phyloP scores from a whole-genome alignment of 2,113 vertebrate genomes.

The Montifringilla adamsi region DNA sequence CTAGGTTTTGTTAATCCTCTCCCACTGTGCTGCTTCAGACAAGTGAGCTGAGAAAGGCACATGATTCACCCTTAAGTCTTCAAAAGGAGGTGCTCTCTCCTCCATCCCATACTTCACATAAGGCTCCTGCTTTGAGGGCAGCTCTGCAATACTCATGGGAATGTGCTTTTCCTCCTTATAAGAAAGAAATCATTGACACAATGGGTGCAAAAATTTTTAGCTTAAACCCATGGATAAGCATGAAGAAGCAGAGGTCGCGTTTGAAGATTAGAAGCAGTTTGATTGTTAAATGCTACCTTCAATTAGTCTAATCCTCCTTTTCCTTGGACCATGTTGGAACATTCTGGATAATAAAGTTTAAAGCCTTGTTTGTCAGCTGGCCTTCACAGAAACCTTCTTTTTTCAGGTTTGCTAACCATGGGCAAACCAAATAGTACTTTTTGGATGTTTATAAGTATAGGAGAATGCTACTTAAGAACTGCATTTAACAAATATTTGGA shows the following conservation, averaged over 20 bases:
- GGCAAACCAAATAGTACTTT: not conserved
- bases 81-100: not conserved
- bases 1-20: constrained; percentile 19
- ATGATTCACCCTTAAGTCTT: not conserved
- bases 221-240: not conserved
- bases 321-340: not conserved
- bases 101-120: not conserved
- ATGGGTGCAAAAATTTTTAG: not conserved
- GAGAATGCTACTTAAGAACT: not conserved
- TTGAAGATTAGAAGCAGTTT: not conserved
- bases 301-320: not conserved
- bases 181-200: not conserved
- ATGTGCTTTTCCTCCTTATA: not conserved
- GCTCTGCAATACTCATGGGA: not conserved
- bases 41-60: not conserved
- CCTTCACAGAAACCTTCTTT: not conserved
- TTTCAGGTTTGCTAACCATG: not conserved
- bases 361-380: not conserved
- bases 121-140: not conserved
- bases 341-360: not conserved
- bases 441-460: not conserved
- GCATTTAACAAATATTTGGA: not conserved
- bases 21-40: not conserved
- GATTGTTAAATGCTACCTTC: not conserved
- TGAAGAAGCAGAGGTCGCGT: not conserved